Conservation (phyloP, 2,113 vertebrate species). For the Gymnobelideus leadbeateri region DNA sequence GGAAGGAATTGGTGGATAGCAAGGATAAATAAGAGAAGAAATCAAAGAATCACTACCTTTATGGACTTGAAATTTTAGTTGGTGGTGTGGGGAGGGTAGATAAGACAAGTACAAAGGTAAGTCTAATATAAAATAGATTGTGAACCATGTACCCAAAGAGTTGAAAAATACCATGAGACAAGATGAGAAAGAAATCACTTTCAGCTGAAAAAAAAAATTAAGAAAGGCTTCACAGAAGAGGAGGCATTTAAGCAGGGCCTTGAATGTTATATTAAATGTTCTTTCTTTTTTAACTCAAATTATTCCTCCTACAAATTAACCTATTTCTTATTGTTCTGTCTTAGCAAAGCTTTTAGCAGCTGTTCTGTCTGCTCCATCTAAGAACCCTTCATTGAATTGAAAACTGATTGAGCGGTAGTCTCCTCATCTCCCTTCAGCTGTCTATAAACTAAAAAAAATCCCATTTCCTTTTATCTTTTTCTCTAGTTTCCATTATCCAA, state of each 20-base stretch:
- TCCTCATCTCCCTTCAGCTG: slow-evolving; percentile 9
- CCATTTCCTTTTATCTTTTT: slow-evolving; percentile 44
- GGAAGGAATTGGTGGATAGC: not conserved
- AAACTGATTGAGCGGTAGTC: not conserved
- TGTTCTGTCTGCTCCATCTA: not conserved
- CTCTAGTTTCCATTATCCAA: slow-evolving; percentile 48
- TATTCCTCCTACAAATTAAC: not conserved
- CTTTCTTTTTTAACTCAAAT: not conserved
- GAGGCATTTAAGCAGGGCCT: not conserved
- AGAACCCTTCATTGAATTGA: not conserved
- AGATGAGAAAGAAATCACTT: not conserved
- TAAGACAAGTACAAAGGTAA: not conserved
- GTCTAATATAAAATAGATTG: not conserved
- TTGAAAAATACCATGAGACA: not conserved
- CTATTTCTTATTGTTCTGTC: not conserved
- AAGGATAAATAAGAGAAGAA: not conserved
- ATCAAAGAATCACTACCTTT: not conserved
- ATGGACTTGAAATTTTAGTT: not conserved
- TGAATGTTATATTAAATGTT: slow-evolving; percentile 36
- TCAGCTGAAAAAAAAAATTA: not conserved
- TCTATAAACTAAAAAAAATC: slow-evolving; percentile 45
- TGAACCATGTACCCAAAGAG: not conserved
- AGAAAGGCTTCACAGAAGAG: not conserved
- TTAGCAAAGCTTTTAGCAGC: not conserved
- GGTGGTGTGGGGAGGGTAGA: not conserved